These are phyloP conservation scores for Lycaena phlaeas DNA, from an alignment of 2,888 invertebrate species.

Conservation along the genomic window DNA sequence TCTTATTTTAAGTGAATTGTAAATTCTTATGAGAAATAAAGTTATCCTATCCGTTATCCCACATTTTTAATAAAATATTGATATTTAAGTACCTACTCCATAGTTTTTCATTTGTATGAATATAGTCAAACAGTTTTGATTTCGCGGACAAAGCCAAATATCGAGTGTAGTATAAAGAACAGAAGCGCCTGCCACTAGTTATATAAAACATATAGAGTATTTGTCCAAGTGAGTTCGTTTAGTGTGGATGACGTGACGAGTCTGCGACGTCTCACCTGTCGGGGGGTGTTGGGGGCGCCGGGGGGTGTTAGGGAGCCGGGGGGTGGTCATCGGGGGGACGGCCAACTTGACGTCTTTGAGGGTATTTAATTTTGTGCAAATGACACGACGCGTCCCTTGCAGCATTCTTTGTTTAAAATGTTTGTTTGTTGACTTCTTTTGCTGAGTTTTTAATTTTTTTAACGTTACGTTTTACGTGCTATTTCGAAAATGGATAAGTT, in stretches of 20 bases:
- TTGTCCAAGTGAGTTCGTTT: slow-evolving; percentile 10
- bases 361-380: slow-evolving; percentile 67
- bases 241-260: slow-evolving; percentile 17
- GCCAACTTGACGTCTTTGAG: slow-evolving; percentile 40
- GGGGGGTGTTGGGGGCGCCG: too few species aligned
- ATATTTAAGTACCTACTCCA: too few species aligned
- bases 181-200: slow-evolving; percentile 1
- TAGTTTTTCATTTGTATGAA: too few species aligned
- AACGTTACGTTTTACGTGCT: background rate
- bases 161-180: too few species aligned
- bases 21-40: too few species aligned
- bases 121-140: too few species aligned
- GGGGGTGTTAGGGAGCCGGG: too few species aligned
- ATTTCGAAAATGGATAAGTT: too few species aligned
- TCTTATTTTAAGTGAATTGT: too few species aligned
- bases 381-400: slow-evolving; percentile 39
- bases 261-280: slow-evolving; percentile 21
- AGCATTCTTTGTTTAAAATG: slow-evolving; percentile 19
- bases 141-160: too few species aligned
- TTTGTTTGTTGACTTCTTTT: slow-evolving; percentile 3
- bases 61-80: too few species aligned
- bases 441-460: background rate
- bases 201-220: slow-evolving; percentile 6
- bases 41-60: too few species aligned
- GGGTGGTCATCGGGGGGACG: slow-evolving; percentile 23